These are phyloP conservation scores for Drosophila pachea DNA, from an alignment of 1,140 invertebrate genomes.

Conservation along the genomic window DNA sequence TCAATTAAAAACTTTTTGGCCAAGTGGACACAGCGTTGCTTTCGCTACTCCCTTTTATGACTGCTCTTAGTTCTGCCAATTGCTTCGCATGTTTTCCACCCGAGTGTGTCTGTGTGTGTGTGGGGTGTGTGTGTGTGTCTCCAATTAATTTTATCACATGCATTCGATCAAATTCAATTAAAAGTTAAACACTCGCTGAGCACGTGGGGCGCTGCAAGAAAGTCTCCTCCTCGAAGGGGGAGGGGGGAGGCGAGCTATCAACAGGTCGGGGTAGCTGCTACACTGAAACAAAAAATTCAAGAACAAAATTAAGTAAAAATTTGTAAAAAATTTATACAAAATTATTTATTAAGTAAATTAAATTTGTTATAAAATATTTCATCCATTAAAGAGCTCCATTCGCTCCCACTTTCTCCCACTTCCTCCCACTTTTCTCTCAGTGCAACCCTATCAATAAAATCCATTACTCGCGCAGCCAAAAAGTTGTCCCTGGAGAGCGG, in stretches of 20 bases:
- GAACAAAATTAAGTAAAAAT: neutral
- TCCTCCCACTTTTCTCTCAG: no score
- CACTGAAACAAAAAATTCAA: neutral
- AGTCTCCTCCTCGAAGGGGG: no score
- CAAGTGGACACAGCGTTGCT: conserved; percentile 41
- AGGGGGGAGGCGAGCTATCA: conserved; percentile 1
- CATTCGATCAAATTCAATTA: conserved; percentile 76
- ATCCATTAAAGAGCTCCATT: neutral
- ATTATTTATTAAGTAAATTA: no score
- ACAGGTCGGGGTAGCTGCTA: conserved; percentile 40
- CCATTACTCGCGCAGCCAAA: conserved; percentile 34
- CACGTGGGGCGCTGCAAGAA: conserved; percentile 41
- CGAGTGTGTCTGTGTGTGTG: no score
- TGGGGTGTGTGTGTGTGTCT: neutral
- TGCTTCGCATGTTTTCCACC: neutral
- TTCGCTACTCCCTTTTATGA: neutral
- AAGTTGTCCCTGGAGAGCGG: conserved; percentile 49
- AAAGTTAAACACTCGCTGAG: conserved; percentile 63
- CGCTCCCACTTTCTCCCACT: no score
- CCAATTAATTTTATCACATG: conserved; percentile 76
- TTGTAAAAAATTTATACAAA: neutral
- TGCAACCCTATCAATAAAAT: conserved; percentile 63
- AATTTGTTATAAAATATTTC: no score
- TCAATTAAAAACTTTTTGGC: conserved; percentile 74
- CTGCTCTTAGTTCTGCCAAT: conserved; percentile 3